Evolutionary conservation across 2,888 invertebrate species (phyloP), one percentile per base, ranked within the genome.

Genomic region (Brachynemurus nebulosus): DNA sequence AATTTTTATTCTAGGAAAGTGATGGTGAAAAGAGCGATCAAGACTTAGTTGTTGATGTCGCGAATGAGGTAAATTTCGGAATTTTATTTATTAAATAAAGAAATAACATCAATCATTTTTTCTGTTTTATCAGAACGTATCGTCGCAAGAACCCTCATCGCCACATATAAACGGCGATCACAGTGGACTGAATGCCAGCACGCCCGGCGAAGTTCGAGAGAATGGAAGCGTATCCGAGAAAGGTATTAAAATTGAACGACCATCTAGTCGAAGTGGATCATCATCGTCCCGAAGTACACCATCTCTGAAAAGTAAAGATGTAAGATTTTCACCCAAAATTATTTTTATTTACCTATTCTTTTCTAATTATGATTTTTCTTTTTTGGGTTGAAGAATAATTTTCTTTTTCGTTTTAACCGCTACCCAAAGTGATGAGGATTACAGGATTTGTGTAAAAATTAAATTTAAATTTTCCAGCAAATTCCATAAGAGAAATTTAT

Each of bases 1-100:
- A n/a, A n/a, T n/a, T n/a, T n/a, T n/a, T n/a, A 51, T 67, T 63
- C 50, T 61, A 88, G 86, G 90, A 91, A 60, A 90, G 89, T 67
- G 93, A 93, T 65, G 92, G 89, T 45, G 92, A 92, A 65, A 95
- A 95, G 70, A 91, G 90, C 67, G 95, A 95, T 68, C 91, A 91
- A 69, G 93, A 95, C 68, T 76, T 95, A 62, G 93, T 95, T 48
- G 79, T 81, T 55, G 96, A 96, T 74, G 93, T 90, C 55, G 92
- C 92, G 53, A 91, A 90, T 69, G 93, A 93, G 80, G 90, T 89
- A 67, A 70, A 67, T 50, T 19, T 40, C n/a, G n/a, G n/a, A n/a
- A n/a, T n/a, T n/a, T n/a, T n/a, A n/a, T n/a, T n/a, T n/a, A n/a
- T n/a, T n/a, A n/a, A n/a, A n/a, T n/a, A n/a, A n/a, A n/a, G n/a